A percentile compares a stretch with the other conserved stretches of the same genome.
These are phyloP conservation scores for Pterocles gutturalis DNA, from an alignment of 2,113 vertebrate species.

Conservation along the genomic window DNA sequence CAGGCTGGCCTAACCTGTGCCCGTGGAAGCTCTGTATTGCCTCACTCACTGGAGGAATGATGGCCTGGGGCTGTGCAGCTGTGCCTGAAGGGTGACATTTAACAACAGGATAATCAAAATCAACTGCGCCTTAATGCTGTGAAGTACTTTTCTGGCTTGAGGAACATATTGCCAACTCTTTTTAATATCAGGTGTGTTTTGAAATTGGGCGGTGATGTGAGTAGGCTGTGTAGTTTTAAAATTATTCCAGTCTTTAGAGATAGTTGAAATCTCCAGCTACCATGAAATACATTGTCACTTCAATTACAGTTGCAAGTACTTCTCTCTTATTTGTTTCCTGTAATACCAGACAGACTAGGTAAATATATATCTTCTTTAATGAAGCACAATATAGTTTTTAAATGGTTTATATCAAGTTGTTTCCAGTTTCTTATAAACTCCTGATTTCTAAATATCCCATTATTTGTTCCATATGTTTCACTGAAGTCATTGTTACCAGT, in stretches of 20 bases:
- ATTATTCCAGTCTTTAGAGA: constrained; percentile 47
- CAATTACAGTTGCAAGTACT: constrained; percentile 64
- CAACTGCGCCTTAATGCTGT: neutral
- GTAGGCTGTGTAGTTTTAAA: constrained; percentile 34
- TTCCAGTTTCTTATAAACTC: constrained; percentile 76
- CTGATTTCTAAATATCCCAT: constrained; percentile 76
- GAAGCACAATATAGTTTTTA: constrained; percentile 77
- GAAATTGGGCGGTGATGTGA: constrained; percentile 16
- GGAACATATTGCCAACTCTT: neutral
- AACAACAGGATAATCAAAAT: constrained; percentile 19
- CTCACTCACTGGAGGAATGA: neutral
- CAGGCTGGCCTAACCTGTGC: neutral
- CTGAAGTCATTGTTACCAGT: constrained; percentile 79
- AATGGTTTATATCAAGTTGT: constrained; percentile 76
- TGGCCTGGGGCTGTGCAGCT: constrained; percentile 17
- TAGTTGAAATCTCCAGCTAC: constrained; percentile 65
- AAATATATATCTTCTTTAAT: constrained; percentile 76
- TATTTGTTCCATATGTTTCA: constrained; percentile 79
- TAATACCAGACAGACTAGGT: constrained; percentile 72
- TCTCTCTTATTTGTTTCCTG: constrained; percentile 72
- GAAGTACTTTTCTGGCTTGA: neutral
- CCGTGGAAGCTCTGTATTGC: neutral
- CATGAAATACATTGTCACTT: constrained; percentile 70
- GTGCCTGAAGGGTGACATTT: constrained; percentile 29
- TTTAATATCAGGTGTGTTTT: constrained; percentile 27